Evolutionary conservation across 1,140 invertebrate species (phyloP).

Genomic region (Druon quercuslanigerum): DNA sequence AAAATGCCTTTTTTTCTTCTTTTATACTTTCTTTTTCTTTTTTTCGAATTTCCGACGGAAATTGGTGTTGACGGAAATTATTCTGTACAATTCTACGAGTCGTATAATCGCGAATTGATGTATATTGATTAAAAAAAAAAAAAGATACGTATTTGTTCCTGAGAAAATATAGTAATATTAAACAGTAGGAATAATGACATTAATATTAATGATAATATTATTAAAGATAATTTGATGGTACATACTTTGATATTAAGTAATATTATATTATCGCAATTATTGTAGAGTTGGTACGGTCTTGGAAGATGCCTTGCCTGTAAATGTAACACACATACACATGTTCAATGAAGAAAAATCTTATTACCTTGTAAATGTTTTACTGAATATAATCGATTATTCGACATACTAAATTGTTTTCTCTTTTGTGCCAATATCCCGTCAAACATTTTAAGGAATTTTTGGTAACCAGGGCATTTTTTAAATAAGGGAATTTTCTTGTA

Average conservation of each 20-base stretch:
- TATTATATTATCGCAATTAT: conserved; percentile 66
- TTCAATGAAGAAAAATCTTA: conserved; percentile 73
- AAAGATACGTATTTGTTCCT: conserved; percentile 68
- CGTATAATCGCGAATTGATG: conserved; percentile 73
- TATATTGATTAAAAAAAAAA: conserved; percentile 69
- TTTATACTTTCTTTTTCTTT: neutral
- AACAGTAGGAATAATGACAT: conserved; percentile 65
- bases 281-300: conserved; percentile 74
- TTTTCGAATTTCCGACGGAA: neutral
- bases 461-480: too few relatives aligned
- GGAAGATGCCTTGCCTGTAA: conserved; percentile 75
- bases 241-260: conserved; percentile 74
- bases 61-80: neutral
- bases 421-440: neutral
- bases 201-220: conserved; percentile 67
- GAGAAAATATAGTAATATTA: conserved; percentile 69
- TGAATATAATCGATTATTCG: conserved; percentile 76
- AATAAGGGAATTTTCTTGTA: too few relatives aligned
- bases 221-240: conserved; percentile 73
- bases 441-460: too few relatives aligned
- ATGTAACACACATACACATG: conserved; percentile 69
- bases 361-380: conserved; percentile 76
- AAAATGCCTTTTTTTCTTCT: neutral
- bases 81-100: conserved; percentile 60
- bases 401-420: conserved; percentile 47